Base-by-base conservation (phyloP, 1,140 invertebrate species). In the Teleopsis dalmanni region DNA sequence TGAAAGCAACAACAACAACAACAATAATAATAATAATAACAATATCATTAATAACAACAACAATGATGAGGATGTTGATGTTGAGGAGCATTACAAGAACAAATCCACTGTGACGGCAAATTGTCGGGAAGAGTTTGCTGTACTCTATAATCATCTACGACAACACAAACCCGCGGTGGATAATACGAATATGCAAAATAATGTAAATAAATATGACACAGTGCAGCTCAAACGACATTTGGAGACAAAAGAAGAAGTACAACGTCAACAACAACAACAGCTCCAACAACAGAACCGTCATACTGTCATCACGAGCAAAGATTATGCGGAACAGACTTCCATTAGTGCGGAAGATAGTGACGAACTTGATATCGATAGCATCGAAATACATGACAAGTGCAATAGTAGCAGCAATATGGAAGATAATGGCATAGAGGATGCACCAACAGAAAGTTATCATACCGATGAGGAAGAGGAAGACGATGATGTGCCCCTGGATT, bases 401-500 rank as follows among this genome's bases (percentile, higher is more conserved):
- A n/a, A n/a, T n/a, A n/a, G n/a, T n/a, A n/a, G n/a, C n/a, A n/a
- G n/a, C 4, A 27, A 6, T 19, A 10, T 19, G 4, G 26, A 29
- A 26, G 44, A 46, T 14, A 22, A 46, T 46, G 44, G 21, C 19
- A 46, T 46, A 29, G 26, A n/a, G n/a, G n/a, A n/a, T n/a, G n/a
- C 33, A 18, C 25, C 40, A 4, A 43, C 46, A n/a, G 50, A 48
- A n/a, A 26, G 49, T 6, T 38, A 29, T 27, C 45, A 45, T 19
- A 50, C 26, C 34, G 56, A 58, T 14, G 43, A 37, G 9, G 57
- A 59, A 18, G 46, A 50, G 27, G 48, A 50, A 14, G 52, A 72
- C 53, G 75, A 77, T 25, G 77, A 75, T 38, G 59, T 65, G 19
- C 80, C 81, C 2, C 59, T 82, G 55, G 80, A 83, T 68, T 71